Conservation (phyloP, 2,888 invertebrate genomes). For the Cistogaster globosa region DNA sequence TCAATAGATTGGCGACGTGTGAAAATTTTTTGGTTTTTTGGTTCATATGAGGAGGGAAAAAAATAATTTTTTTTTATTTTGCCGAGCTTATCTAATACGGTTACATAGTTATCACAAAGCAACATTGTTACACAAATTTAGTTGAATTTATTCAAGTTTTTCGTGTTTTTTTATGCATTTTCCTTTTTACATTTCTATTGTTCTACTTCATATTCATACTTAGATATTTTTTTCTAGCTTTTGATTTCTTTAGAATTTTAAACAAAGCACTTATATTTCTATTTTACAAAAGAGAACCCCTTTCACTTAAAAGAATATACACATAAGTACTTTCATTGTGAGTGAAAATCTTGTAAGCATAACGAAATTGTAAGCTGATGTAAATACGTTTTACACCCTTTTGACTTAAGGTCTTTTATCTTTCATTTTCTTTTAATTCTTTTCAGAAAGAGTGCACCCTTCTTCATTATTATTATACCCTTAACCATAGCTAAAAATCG, state of each 20-base stretch:
- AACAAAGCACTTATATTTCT: conserved; percentile 38
- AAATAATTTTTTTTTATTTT: conserved; percentile 42
- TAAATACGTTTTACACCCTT: conserved; percentile 61
- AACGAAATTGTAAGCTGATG: conserved; percentile 58
- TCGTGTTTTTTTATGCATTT: conserved; percentile 6
- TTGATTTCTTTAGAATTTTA: conserved; percentile 36
- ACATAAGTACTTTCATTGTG: not conserved
- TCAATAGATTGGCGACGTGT: not conserved
- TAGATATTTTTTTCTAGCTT: conserved; percentile 38
- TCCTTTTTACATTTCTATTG: conserved; percentile 32
- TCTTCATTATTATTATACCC: not conserved
- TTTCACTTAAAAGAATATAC: conserved; percentile 28
- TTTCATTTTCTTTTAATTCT: conserved; percentile 22
- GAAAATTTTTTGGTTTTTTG: not conserved
- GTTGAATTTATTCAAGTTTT: not conserved
- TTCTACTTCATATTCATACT: conserved; percentile 48
- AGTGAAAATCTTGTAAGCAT: conserved; percentile 49
- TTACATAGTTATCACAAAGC: not conserved
- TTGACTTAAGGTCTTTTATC: conserved; percentile 30
- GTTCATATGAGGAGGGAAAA: not conserved
- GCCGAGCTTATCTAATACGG: conserved; percentile 43
- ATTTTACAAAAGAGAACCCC: conserved; percentile 37
- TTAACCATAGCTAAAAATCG: too few species aligned
- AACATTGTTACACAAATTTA: conserved; percentile 60
- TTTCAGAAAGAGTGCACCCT: conserved; percentile 28